These are phyloP conservation scores for Rhinolophus ferrumequinum DNA, from an alignment of 2,113 vertebrate species.

Conservation along the genomic window DNA sequence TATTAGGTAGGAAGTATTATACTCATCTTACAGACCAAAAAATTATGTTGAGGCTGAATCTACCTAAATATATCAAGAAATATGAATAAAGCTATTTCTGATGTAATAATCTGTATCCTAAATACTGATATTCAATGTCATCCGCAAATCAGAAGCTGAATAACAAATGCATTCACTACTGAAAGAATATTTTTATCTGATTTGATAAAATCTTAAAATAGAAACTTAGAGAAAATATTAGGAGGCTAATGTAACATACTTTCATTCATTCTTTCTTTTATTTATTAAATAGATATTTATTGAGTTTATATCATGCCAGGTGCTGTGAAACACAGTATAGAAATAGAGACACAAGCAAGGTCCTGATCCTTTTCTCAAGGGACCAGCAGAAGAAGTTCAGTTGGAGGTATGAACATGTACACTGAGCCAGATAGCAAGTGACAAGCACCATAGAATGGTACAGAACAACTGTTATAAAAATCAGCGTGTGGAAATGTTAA, in stretches of 20 bases:
- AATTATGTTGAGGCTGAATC: background rate
- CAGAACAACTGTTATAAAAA: background rate
- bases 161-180: background rate
- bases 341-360: background rate
- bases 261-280: background rate
- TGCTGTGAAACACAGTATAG: background rate
- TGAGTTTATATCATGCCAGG: background rate
- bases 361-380: background rate
- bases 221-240: background rate
- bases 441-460: background rate
- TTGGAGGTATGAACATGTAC: no score
- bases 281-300: background rate
- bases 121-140: background rate
- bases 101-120: background rate
- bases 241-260: background rate
- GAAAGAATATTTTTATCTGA: background rate
- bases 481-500: background rate
- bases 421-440: background rate
- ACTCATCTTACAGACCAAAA: background rate
- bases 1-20: background rate
- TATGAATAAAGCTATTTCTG: background rate
- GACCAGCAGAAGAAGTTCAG: background rate
- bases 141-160: background rate
- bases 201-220: background rate
- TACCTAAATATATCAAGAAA: constrained; percentile 33